Evolutionary conservation across 2,113 vertebrate genomes (phyloP), one percentile per base, ranked within the genome.

Genomic region (Lutjanus erythropterus): DNA sequence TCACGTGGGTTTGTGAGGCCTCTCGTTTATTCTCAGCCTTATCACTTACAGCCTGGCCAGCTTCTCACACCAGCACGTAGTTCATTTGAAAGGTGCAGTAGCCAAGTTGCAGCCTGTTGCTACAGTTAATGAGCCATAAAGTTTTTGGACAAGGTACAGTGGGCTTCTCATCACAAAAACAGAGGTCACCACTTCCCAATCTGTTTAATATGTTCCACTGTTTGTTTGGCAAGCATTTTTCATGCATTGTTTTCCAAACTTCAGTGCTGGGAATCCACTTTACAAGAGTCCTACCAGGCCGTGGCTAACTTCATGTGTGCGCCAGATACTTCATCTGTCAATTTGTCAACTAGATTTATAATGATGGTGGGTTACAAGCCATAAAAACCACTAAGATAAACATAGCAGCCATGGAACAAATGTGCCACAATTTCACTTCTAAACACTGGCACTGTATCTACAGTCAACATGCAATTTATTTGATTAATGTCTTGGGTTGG

Each of bases 11-110:
- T 23, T 3, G 21, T 14, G 62, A 59, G 71, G 71, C 31, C 62
- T 60, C 75, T 67, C 49, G 47, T 81, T 65, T 69, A 61, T 83
- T 80, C 60, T 81, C 33, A 0, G 41, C 15, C 55, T 86, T 86
- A 90, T 89, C 86, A 31, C 75, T 47, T 25, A 1, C 62, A n/a
- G 74, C 77, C 71, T 84, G 79, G 60, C 62, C 78, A 23, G 46
- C 62, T 25, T 83, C 75, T 72, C 55, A 21, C 7, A 58, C 27
- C 39, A 56, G 42, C 53, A n/a, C 47, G 6, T 61, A 29, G 35
- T 7, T 68, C 27, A 75, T 53, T 56, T 65, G 37, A 61, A 73
- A 73, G 49, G 39, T 52, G 50, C 70, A 67, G 53, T 35, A 61
- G 78, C 55, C 49, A 21, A 4, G 9, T 68, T 27, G 31, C 7